Percentiles rank a stretch among this genome's conserved stretches.
These are phyloP conservation scores for Zoanthus gigantus DNA, from an alignment of 92 coral and sea anemone genomes.

Conservation along the genomic window DNA sequence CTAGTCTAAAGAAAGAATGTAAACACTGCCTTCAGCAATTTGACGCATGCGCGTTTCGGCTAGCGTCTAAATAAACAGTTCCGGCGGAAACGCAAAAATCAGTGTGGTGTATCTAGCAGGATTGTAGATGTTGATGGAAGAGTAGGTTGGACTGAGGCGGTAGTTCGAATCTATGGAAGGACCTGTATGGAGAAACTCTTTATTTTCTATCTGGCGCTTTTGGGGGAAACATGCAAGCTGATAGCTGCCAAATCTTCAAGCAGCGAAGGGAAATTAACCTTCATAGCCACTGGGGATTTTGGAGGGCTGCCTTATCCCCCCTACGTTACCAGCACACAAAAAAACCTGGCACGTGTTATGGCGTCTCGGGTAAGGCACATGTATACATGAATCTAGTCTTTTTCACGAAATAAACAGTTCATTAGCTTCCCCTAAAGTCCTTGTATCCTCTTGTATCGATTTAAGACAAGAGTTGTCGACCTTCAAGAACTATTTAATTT, in stretches of 20 bases:
- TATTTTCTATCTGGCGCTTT: conserved; percentile 22
- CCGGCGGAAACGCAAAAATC: conserved; percentile 2
- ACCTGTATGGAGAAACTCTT: conserved; percentile 41
- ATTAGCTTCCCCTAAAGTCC: not conserved
- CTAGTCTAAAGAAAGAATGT: too few relatives aligned
- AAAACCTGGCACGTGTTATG: conserved; percentile 73
- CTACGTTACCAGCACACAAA: conserved; percentile 70
- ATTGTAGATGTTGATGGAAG: conserved; percentile 18
- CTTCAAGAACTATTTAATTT: not conserved
- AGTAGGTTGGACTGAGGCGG: not conserved
- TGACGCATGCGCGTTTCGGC: conserved; percentile 24
- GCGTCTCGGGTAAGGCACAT: conserved; percentile 71
- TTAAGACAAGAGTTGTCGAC: not conserved
- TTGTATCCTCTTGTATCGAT: not conserved
- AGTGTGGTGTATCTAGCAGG: not conserved
- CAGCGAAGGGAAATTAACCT: conserved; percentile 60
- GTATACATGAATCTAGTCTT: not conserved
- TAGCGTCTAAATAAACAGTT: not conserved
- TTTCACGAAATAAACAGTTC: not conserved
- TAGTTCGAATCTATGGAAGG: conserved; percentile 17
- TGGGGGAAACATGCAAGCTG: conserved; percentile 7
- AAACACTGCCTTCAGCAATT: not conserved
- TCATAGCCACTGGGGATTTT: conserved; percentile 89
- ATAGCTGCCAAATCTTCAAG: not conserved
- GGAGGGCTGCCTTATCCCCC: conserved; percentile 85